Evolutionary conservation across 2,888 invertebrate genomes (phyloP).

Genomic region (Philonicus albiceps): DNA sequence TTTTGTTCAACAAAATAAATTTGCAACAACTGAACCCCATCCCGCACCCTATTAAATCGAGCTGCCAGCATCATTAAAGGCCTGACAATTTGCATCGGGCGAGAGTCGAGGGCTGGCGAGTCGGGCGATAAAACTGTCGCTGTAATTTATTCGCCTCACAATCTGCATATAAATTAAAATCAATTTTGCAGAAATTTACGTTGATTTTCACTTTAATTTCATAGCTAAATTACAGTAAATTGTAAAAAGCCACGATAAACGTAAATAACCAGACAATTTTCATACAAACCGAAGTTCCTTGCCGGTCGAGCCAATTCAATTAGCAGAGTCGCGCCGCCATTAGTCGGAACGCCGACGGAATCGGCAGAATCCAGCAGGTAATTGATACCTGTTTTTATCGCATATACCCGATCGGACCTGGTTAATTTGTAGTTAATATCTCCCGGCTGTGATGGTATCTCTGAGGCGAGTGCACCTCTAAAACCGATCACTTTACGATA

Average conservation of each 20-base stretch:
- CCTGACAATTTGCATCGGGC: neutral
- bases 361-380: neutral
- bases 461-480: conserved; percentile 19
- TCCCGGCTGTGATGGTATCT: conserved; percentile 3
- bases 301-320: neutral
- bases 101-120: neutral
- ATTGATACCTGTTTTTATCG: conserved; percentile 37
- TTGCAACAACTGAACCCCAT: neutral
- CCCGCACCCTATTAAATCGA: neutral
- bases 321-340: conserved; percentile 12
- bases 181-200: conserved; percentile 6
- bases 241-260: conserved; percentile 35
- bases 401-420: conserved; percentile 13
- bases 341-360: neutral
- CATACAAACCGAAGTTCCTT: neutral
- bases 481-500: conserved; percentile 28
- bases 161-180: conserved; percentile 35
- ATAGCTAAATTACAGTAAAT: conserved; percentile 32
- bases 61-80: neutral
- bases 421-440: conserved; percentile 39
- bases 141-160: conserved; percentile 25
- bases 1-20: neutral
- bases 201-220: conserved; percentile 38
- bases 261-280: conserved; percentile 34
- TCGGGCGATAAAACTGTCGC: neutral